Evolutionary conservation across 2,113 vertebrate genomes (phyloP).

Genomic region (Centropristis striata): DNA sequence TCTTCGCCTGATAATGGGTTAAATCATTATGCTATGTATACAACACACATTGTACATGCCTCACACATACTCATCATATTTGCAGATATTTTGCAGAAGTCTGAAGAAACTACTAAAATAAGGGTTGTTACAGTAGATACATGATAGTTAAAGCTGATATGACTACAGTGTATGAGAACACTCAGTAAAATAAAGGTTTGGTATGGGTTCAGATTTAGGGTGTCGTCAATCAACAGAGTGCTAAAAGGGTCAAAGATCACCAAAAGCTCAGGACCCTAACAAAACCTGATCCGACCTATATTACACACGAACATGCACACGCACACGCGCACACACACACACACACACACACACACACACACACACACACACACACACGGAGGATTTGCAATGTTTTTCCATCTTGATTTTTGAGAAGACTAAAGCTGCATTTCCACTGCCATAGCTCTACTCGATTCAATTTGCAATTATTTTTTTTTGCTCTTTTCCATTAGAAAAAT

Average conservation of each 20-base stretch:
- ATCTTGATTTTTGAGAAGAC: neutral
- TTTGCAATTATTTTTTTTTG: too few relatives aligned
- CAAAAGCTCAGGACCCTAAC: neutral
- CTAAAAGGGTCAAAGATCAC: slow-evolving; percentile 9
- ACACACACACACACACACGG: neutral
- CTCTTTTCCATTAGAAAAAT: too few relatives aligned
- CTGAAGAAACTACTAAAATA: neutral
- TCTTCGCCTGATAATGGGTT: too few relatives aligned
- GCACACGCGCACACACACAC: neutral
- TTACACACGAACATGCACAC: neutral
- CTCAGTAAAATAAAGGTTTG: neutral
- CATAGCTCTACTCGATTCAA: too few relatives aligned
- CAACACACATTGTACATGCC: neutral
- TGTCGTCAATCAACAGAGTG: slow-evolving; percentile 11
- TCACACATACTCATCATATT: neutral
- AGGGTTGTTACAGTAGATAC: neutral
- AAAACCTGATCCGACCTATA: neutral
- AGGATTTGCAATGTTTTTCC: neutral
- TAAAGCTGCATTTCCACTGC: too few relatives aligned
- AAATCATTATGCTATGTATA: neutral
- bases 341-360: neutral
- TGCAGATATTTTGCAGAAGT: neutral
- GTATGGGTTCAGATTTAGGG: neutral
- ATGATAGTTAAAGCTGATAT: neutral
- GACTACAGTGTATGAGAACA: neutral